Conservation (phyloP, 2,113 vertebrate genomes). For the Rhadina sibilatrix region DNA sequence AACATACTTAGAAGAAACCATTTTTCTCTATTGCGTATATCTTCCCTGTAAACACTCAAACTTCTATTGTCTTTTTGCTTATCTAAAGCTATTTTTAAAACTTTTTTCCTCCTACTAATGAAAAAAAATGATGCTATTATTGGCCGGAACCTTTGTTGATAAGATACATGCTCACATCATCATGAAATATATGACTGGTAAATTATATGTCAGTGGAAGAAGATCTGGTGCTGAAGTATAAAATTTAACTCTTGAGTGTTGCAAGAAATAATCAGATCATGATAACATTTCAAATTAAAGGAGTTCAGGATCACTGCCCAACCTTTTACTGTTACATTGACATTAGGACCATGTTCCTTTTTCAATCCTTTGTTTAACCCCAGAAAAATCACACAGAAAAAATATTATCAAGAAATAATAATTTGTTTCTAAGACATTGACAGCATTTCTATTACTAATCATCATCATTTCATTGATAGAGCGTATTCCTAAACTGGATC, state of each 20-base stretch:
- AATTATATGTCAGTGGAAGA: slow-evolving; percentile 6
- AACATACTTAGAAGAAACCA: not conserved
- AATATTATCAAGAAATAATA: not conserved
- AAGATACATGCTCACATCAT: slow-evolving; percentile 19
- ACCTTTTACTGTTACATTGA: not conserved
- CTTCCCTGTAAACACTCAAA: not conserved
- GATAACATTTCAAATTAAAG: not conserved
- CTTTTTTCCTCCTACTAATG: not conserved
- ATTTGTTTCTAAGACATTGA: not conserved
- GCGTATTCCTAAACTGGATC: not conserved
- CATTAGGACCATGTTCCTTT: not conserved
- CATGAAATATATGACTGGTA: slow-evolving; percentile 3
- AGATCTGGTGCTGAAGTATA: not conserved
- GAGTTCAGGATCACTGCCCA: not conserved
- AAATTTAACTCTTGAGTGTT: slow-evolving; percentile 11
- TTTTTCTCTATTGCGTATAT: not conserved
- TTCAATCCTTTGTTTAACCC: not conserved
- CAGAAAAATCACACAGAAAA: not conserved
- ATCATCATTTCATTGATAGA: not conserved
- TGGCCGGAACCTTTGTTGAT: slow-evolving; percentile 3
- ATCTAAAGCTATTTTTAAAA: slow-evolving; percentile 14
- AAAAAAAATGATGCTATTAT: slow-evolving; percentile 8
- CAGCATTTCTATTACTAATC: not conserved
- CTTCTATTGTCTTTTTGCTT: not conserved
- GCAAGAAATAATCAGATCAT: not conserved